Percentiles rank a stretch among this genome's conserved stretches.
Evolutionary conservation across 1,140 invertebrate genomes (phyloP).

Genomic region (Lanistes nyassanus): DNA sequence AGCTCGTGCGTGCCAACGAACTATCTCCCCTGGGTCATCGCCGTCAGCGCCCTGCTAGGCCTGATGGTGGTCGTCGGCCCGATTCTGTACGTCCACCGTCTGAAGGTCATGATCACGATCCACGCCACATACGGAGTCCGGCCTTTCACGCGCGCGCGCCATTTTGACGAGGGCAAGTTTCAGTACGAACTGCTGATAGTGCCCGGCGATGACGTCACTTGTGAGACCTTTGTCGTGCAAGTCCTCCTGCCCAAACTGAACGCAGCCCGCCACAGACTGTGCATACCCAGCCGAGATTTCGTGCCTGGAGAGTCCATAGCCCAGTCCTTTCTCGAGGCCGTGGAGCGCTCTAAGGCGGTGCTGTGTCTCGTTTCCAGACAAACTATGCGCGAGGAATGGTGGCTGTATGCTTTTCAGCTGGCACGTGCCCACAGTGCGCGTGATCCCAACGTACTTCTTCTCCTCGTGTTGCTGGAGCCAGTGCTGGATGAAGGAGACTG

Average conservation of each 20-base stretch:
- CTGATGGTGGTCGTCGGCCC: slow-evolving; percentile 12
- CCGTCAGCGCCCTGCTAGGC: not conserved
- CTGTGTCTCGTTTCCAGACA: slow-evolving; percentile 74
- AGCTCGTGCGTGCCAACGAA: not conserved
- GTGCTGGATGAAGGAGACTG: slow-evolving; percentile 68
- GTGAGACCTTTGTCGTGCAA: slow-evolving; percentile 79
- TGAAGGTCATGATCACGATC: slow-evolving; percentile 14
- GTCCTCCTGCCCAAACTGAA: slow-evolving; percentile 86
- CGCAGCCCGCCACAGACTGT: slow-evolving; percentile 84
- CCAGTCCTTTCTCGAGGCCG: slow-evolving; percentile 72
- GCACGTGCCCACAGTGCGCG: slow-evolving; percentile 86
- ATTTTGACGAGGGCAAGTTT: slow-evolving; percentile 12
- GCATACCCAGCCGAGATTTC: slow-evolving; percentile 89
- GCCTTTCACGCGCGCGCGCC: slow-evolving; percentile 9
- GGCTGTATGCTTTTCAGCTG: slow-evolving; percentile 75
- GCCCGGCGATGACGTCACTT: slow-evolving; percentile 91
- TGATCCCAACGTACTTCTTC: slow-evolving; percentile 81
- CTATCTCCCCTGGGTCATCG: slow-evolving; percentile 20
- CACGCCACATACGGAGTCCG: slow-evolving; percentile 9
- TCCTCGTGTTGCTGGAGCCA: slow-evolving; percentile 87
- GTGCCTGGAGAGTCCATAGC: slow-evolving; percentile 80
- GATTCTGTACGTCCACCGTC: slow-evolving; percentile 12
- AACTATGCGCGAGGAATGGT: slow-evolving; percentile 76
- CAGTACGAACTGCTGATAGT: slow-evolving; percentile 87
- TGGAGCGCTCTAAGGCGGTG: slow-evolving; percentile 72